A percentile compares a stretch with the other conserved stretches of the same genome.
These are phyloP conservation scores for human (Homo sapiens) DNA, from an alignment of 2,113 vertebrate genomes.

Conservation along the genomic window DNA sequence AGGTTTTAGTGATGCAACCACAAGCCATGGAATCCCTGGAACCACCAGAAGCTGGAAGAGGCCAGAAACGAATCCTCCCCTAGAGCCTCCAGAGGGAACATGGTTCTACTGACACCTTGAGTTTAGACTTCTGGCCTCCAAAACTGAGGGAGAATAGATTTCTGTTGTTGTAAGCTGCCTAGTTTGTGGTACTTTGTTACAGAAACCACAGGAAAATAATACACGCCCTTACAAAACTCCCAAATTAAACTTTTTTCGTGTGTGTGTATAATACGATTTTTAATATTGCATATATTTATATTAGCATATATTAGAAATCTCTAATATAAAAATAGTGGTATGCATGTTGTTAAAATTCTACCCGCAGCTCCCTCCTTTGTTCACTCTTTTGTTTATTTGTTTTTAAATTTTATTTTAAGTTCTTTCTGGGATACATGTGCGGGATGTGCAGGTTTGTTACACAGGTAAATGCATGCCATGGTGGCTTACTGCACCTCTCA, in stretches of 20 bases:
- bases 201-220: neutral
- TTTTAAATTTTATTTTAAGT: too few species aligned
- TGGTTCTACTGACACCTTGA: neutral
- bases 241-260: too few species aligned
- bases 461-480: too few species aligned
- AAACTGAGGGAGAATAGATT: neutral
- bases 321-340: neutral
- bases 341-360: conserved; percentile 25
- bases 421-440: too few species aligned
- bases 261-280: neutral
- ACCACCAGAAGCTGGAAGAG: neutral
- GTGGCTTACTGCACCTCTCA: too few species aligned
- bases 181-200: neutral
- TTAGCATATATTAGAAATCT: neutral
- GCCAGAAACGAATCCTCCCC: neutral
- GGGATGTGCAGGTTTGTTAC: too few species aligned
- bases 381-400: neutral
- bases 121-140: neutral
- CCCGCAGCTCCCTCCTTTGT: conserved; percentile 54
- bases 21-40: neutral
- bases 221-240: neutral
- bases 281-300: neutral
- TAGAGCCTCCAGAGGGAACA: neutral
- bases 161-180: neutral
- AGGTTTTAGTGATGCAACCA: neutral